Evolutionary conservation across 1,140 invertebrate genomes (phyloP).

Genomic region (Littorina saxatilis): DNA sequence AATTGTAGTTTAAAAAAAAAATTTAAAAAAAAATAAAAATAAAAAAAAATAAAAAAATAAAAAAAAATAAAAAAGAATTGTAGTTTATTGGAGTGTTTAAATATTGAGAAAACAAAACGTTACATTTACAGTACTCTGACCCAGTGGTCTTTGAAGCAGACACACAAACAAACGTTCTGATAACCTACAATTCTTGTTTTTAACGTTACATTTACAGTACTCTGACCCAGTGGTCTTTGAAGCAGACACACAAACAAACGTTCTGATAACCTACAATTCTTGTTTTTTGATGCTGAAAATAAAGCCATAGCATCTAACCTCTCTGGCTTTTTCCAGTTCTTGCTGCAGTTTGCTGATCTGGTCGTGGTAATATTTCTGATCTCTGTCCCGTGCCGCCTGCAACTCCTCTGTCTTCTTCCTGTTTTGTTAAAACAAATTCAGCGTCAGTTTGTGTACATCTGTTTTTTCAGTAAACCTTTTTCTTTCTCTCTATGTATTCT

Average conservation of each 20-base stretch:
- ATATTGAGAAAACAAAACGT: no score
- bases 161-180: no score
- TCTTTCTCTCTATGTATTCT: not conserved
- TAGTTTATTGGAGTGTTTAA: not conserved
- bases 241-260: no score
- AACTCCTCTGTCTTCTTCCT: constrained; percentile 69
- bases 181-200: no score
- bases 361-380: constrained; percentile 73
- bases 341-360: constrained; percentile 67
- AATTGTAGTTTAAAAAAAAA: no score
- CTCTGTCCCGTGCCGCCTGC: constrained; percentile 68
- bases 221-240: no score
- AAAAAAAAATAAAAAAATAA: not conserved
- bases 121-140: no score
- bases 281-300: no score
- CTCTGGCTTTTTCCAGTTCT: constrained; percentile 62
- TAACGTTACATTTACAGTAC: no score
- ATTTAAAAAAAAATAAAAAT: not conserved
- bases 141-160: no score
- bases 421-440: not conserved
- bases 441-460: not conserved
- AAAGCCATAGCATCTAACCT: constrained; percentile 49
- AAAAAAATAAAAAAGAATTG: not conserved
- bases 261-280: no score
- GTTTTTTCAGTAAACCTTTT: not conserved